A percentile compares a stretch with the other conserved stretches of the same genome.
phyloP scores from a whole-genome alignment of 37 sponge, comb jelly and placozoan species.

The Spongilla lacustris region DNA sequence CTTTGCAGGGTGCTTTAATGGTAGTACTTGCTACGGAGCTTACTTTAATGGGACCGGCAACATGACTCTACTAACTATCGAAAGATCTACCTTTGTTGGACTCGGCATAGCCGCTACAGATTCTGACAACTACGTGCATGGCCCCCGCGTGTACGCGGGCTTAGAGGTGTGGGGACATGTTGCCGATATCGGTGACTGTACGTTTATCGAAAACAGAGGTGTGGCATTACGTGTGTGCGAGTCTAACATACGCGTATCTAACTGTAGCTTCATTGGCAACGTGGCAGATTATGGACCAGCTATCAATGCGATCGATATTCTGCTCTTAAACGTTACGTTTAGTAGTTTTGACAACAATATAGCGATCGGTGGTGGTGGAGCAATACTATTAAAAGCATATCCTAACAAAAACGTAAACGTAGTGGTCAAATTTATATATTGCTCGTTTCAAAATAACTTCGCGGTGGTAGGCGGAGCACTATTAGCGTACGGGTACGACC shows the following conservation, averaged over 20 bases:
- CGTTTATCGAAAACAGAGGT: not conserved
- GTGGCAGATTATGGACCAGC: conserved; percentile 17
- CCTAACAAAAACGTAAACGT: not conserved
- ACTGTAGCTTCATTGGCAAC: conserved; percentile 24
- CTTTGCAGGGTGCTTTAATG: not conserved
- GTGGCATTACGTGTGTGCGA: not conserved
- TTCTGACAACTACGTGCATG: not conserved
- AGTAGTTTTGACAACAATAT: not conserved
- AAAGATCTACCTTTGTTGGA: not conserved
- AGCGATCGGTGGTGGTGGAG: not conserved
- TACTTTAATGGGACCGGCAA: not conserved
- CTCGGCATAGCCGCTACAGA: not conserved
- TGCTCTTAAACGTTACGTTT: conserved; percentile 21
- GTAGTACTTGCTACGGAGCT: not conserved
- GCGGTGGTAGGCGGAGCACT: not conserved
- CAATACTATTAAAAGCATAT: not conserved
- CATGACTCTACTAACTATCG: not conserved
- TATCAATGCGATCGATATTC: not conserved
- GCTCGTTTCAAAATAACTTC: not conserved
- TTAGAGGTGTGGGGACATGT: not conserved
- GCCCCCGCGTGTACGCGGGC: not conserved
- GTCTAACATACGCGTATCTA: not conserved
- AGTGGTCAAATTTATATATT: not conserved
- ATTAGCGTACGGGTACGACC: not conserved
- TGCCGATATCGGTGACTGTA: not conserved